Evolutionary conservation across 2,888 invertebrate species (phyloP), one percentile per base, ranked within the genome.

Genomic region (Pycnomerus fuliginosus): DNA sequence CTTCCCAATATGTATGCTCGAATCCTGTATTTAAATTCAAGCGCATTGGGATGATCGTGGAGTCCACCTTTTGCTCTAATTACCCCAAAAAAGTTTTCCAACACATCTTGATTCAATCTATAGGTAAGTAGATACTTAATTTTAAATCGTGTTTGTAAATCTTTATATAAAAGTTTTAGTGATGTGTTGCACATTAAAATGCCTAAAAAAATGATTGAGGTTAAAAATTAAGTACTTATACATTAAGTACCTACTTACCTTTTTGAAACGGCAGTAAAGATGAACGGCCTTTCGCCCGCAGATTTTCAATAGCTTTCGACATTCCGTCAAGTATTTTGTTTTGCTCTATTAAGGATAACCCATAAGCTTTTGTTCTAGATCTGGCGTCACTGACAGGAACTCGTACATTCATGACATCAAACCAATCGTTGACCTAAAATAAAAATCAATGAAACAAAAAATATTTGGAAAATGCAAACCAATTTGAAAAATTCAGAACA

Each of bases 241-340:
- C 7, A 5, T 7, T 14, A 13, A 14, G 7, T 14, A 4, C 11
- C n/a, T 13, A 37, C 10, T 2, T 40, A 48, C 52, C 58, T 48
- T 48, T 50, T 46, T 60, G 56, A 40, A 60, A 61, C 15, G 59
- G 58, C 8, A 56, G 33, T 10, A 56, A 29, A 24, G 14, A 32
- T 22, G 35, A 36, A 25, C 25, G 47, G 3, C 39, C 50, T 34
- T 46, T 50, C 3, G 48, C 45, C 40, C 52, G 42, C 13, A 60
- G 28, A 44, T 37, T 39, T 10, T 11, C 12, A 4, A 53, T 55
- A n/a, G 28, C 17, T 12, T 8, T 13, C 16, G 28, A 39, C 52
- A 58, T 55, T 39, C 45, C 16, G 16, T 52, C 36, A 14, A 62
- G 8, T 28, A 58, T 53, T 11, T 35, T 3, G 14, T 52, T 35